Evolutionary conservation across 2,888 invertebrate genomes (phyloP).

Genomic region (Apantesis nais): DNA sequence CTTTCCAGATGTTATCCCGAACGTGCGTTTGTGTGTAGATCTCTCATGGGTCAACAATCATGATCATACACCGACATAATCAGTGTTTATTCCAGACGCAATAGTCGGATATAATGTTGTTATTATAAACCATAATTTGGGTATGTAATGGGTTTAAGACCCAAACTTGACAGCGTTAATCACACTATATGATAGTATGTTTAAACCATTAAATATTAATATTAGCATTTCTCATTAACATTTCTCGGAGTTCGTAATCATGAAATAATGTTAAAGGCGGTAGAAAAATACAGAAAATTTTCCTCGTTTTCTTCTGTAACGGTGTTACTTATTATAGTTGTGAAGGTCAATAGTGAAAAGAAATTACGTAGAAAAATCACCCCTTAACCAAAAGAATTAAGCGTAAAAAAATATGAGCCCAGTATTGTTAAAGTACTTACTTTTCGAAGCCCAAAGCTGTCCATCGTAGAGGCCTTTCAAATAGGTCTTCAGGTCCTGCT

Average conservation of each 20-base stretch:
- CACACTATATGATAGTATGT: not conserved
- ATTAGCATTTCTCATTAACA: not conserved
- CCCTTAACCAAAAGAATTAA: not conserved
- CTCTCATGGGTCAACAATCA: not conserved
- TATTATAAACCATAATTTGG: not conserved
- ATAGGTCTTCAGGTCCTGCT: conserved; percentile 85
- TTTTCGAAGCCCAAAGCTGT: conserved; percentile 91
- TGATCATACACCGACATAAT: not conserved
- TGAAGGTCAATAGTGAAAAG: not conserved
- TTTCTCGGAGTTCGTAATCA: not conserved
- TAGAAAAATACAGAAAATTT: not conserved
- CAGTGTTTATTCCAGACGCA: not conserved
- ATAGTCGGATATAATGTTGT: not conserved
- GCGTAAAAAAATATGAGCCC: not conserved
- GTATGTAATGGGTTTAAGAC: not conserved
- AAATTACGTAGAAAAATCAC: not conserved
- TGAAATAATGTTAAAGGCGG: not conserved
- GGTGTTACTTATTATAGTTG: not conserved
- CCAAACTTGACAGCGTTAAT: not conserved
- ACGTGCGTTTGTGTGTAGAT: not conserved
- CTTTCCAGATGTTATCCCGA: not conserved
- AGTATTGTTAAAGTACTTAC: conserved; percentile 82
- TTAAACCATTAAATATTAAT: not conserved
- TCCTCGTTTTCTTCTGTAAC: not conserved
- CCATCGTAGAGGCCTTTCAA: conserved; percentile 87